phyloP scores from a whole-genome alignment of 1,140 invertebrate species.

The Cherax destructor region DNA sequence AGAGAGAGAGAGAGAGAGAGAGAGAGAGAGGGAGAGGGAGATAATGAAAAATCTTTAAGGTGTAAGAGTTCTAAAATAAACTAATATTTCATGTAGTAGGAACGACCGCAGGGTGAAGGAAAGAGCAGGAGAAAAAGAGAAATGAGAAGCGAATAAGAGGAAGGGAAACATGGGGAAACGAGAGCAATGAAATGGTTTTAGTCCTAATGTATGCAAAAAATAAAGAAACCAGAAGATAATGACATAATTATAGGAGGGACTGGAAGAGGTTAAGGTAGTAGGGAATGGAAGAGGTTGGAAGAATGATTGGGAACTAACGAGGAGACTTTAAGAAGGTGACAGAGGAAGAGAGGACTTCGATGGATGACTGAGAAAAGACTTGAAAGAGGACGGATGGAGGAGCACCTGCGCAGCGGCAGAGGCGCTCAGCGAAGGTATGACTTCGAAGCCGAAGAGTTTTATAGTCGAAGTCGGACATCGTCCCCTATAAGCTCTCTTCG shows the following conservation, averaged over 20 bases:
- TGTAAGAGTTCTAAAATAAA: too few species aligned
- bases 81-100: too few species aligned
- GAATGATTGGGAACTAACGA: too few species aligned
- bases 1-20: background rate
- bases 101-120: too few species aligned
- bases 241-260: too few species aligned
- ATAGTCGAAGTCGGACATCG: too few species aligned
- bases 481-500: too few species aligned
- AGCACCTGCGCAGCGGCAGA: background rate
- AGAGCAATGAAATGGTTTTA: background rate
- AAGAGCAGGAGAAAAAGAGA: too few species aligned
- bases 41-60: background rate
- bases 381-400: constrained; percentile 3
- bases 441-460: background rate
- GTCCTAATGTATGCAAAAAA: background rate
- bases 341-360: background rate
- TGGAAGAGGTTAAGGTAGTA: background rate
- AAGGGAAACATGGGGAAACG: too few species aligned
- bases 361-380: background rate
- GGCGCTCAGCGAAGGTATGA: background rate
- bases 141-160: too few species aligned
- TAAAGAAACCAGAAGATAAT: too few species aligned
- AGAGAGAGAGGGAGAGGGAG: constrained; percentile 9
- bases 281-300: background rate
- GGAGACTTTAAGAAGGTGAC: background rate